Evolutionary conservation across 2,888 invertebrate species (phyloP).

Genomic region (Odontomyia ornata): DNA sequence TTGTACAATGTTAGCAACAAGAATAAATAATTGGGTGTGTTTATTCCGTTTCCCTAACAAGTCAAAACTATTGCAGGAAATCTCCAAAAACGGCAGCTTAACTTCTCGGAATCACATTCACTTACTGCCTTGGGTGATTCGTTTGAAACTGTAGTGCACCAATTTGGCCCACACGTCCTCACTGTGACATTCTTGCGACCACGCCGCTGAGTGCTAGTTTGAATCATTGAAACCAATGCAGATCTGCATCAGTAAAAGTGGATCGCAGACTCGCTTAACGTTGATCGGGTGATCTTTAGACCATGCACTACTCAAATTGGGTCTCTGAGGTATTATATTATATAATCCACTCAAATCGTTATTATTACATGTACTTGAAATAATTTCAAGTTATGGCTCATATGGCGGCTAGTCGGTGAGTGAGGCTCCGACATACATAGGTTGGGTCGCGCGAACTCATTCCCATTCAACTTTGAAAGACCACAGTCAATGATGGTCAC

Average conservation of each 20-base stretch:
- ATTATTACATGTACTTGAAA: slow-evolving; percentile 24
- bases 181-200: not conserved
- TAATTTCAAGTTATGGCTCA: not conserved
- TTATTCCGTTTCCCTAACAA: too few species aligned
- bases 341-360: slow-evolving; percentile 1
- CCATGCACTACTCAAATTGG: not conserved
- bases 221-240: slow-evolving; percentile 6
- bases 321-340: slow-evolving; percentile 1
- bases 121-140: not conserved
- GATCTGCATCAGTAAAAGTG: slow-evolving; percentile 9
- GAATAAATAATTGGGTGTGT: too few species aligned
- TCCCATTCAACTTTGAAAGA: not conserved
- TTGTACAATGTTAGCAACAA: too few species aligned
- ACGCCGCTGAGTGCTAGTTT: not conserved
- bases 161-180: not conserved
- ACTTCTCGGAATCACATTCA: not conserved
- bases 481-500: not conserved
- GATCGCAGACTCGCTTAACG: not conserved
- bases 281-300: not conserved
- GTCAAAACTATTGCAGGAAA: slow-evolving; percentile 1
- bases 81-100: not conserved
- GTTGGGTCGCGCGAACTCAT: not conserved
- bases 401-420: not conserved
- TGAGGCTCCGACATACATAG: not conserved
- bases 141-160: not conserved